Evolutionary conservation across 2,113 vertebrate genomes (phyloP), one percentile per base, ranked within the genome.

Genomic region (Brevimyrus niger): DNA sequence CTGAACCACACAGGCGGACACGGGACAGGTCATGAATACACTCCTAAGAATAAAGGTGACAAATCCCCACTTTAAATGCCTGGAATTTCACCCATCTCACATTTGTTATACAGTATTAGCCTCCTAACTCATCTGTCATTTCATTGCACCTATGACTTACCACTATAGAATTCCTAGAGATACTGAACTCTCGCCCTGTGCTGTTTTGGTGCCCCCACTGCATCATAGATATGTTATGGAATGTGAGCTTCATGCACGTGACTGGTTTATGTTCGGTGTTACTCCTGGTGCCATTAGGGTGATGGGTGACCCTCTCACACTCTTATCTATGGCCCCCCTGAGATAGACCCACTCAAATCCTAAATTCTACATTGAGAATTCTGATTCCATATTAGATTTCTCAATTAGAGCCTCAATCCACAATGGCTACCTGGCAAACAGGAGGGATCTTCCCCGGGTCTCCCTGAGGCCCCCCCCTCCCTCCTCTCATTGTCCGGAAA

Each of bases 391-490:
- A 31, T 13, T 87, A 23, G 27, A 31, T 23, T 50, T 44, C 21
- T 90, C 69, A 91, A 89, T 91, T 89, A 87, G 50, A 89, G 27
- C 76, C 84, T 31, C 88, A 38, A 88, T 61, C 91, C 88, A 89
- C 69, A 80, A 61, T 47, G 80, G 35, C 89, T 65, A 19, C 13
- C 5, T 53, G 21, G 13, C 90, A 58, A 2, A 51, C 35, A 46
- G 86, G 80, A 6, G 38, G 89, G 84, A 85, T 90, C 69, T 58
- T 50, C 48, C 90, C 1, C 3, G 35, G 89, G 90, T 89, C 90
- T 92, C 89, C 85, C 89, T 88, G 87, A 83, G 91, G 90, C 93
- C 90, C 91, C 90, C 53, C 44, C 11, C 50, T 53, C 88, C 61
- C 61, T 69, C 61, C 61, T 31, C 27, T 69, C 61, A 1, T 69